Evolutionary conservation across 1,140 invertebrate genomes (phyloP).

Genomic region (Drosophila saltans): DNA sequence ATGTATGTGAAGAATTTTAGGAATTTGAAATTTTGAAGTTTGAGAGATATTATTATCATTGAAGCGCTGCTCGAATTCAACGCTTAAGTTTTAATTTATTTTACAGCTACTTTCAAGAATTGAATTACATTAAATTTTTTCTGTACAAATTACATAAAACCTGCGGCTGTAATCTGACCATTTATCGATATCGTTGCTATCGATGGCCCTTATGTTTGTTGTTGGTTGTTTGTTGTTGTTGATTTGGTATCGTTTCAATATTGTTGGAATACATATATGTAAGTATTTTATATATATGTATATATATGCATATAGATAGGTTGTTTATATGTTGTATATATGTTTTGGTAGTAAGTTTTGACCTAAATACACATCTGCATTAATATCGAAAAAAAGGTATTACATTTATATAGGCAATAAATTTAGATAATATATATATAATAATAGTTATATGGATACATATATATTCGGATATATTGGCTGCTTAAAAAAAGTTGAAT

Average conservation of each 20-base stretch:
- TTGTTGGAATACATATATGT: conserved; percentile 14
- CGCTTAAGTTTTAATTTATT: not conserved
- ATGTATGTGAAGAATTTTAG: not conserved
- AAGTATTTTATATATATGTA: not conserved
- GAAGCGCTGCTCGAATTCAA: conserved; percentile 6
- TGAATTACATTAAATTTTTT: conserved; percentile 2
- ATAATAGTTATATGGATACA: conserved; percentile 59
- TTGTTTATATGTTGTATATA: conserved; percentile 52
- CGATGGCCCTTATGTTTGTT: conserved; percentile 34
- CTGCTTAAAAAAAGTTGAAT: conserved; percentile 42
- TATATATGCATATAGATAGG: not conserved
- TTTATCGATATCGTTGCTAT: not conserved
- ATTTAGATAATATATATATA: conserved; percentile 31
- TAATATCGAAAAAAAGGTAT: conserved; percentile 66
- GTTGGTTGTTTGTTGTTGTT: conserved; percentile 46
- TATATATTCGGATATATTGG: conserved; percentile 58
- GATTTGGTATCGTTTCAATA: conserved; percentile 18
- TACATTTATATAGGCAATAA: conserved; percentile 47
- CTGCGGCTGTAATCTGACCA: not conserved
- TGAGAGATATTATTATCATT: not conserved
- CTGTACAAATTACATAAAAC: conserved; percentile 5
- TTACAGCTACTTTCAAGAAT: conserved; percentile 3
- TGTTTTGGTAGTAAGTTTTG: conserved; percentile 45
- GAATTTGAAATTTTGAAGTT: not conserved
- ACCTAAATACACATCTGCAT: conserved; percentile 76